Percentiles rank a stretch among this genome's conserved stretches.
These are phyloP conservation scores for Drosophila meridionalis DNA, from an alignment of 2,888 invertebrate species.

Conservation along the genomic window DNA sequence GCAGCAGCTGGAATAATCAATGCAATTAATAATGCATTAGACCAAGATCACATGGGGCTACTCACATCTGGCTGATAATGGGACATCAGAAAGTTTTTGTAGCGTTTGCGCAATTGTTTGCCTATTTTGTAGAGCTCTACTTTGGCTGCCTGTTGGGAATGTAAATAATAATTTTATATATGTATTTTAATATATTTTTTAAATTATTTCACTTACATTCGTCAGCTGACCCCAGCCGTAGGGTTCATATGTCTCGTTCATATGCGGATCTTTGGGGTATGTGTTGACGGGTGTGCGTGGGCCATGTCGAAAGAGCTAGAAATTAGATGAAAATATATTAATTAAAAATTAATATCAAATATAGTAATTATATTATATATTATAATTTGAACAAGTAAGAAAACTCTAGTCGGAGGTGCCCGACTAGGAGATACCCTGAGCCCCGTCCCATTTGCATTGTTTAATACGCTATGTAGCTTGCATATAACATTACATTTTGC, in stretches of 20 bases:
- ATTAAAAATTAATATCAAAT: background rate
- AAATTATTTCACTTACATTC: slow-evolving; percentile 86
- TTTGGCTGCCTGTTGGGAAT: slow-evolving; percentile 87
- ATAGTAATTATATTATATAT: no score
- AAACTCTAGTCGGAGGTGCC: no score
- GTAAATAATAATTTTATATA: no score
- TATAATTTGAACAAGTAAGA: no score
- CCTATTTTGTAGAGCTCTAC: slow-evolving; percentile 88
- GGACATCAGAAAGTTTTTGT: slow-evolving; percentile 87
- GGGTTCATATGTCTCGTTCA: slow-evolving; percentile 89
- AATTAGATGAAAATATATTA: background rate
- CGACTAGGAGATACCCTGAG: no score
- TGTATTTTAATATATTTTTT: background rate
- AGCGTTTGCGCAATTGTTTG: slow-evolving; percentile 87
- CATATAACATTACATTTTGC: no score
- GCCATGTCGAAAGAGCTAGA: slow-evolving; percentile 92
- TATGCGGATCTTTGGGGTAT: slow-evolving; percentile 90
- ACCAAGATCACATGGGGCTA: background rate
- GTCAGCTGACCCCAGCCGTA: slow-evolving; percentile 93
- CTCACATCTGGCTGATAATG: slow-evolving; percentile 86
- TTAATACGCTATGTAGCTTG: no score
- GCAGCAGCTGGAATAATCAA: slow-evolving; percentile 84
- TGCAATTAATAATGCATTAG: background rate
- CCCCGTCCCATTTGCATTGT: no score
- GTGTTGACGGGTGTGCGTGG: slow-evolving; percentile 90